Evolutionary conservation across 1,140 invertebrate genomes (phyloP), one percentile per base, ranked within the genome.

Genomic region (Trigoniulus corallinus): DNA sequence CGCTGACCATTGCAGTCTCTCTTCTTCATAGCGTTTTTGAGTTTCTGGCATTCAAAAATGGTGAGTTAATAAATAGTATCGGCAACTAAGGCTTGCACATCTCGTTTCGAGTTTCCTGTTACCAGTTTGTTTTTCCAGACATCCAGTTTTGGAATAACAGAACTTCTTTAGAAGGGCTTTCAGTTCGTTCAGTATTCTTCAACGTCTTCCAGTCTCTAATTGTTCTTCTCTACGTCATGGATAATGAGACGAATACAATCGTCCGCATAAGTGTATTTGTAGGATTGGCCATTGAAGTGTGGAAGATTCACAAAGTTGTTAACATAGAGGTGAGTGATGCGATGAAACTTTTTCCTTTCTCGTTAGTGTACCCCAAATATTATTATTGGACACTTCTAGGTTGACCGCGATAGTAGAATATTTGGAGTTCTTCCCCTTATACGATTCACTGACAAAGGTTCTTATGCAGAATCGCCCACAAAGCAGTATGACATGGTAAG

Each of bases 81-180:
- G n/a, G n/a, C n/a, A n/a, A n/a, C n/a, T n/a, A n/a, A n/a, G n/a
- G 37, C 12, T 39, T 39, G 12, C 37, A 18, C 37, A 13, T 39
- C 12, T 13, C 12, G 37, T 13, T 18, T 12, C 37, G 37, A 13
- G 3, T 39, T 22, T 49, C 18, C 25, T 27, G 7, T 18, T 24
- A 1, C 13, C 26, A 24, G 37, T 39, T 37, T 10, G n/a, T 18
- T 10, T 56, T 20, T 20, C 41, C n/a, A 84, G 84, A 99, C 70
- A 98, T 99, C 62, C 95, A 99, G 70, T 99, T 99, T 64, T 99
- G 96, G 96, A 92, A 93, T 54, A 94, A 95, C 61, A 75, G 94
- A 34, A 89, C 97, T 65, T 93, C 89, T 3, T 70, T 98, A 25
- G 95, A 98, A 73, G 95, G 95, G 41, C 70, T 99, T 4, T 98